Base-by-base conservation (phyloP, 53 echinoderm and acorn worm species). In the Echinarachnius parma region DNA sequence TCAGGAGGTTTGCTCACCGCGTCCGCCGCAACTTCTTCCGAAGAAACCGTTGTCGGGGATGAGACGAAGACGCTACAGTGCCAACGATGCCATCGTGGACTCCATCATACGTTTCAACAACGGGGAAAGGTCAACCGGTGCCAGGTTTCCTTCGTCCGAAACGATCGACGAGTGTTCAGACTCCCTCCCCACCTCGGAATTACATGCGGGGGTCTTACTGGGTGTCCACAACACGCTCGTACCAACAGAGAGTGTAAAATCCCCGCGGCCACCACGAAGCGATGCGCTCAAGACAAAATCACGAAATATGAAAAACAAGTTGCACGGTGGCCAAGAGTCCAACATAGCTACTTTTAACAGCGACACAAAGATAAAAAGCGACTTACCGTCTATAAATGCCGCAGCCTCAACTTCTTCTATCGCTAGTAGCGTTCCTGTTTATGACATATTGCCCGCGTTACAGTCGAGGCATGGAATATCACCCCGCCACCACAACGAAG, bases 21-120 rank as follows among this genome's bases (percentile, higher is more conserved):
- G 74, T 2, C 21, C 52, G 15, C 30, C 21, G 15, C 21, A 31
- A 20, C 30, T 21, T 34, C 19, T 21, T 19, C 55, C 44, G 39
- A 37, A 24, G 55, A 28, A 8, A 2, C 46, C 74, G 1, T 56
- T 27, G 25, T 72, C 27, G 1, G n/a, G n/a, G n/a, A 72, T 35
- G 39, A 32, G 50, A 4, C 34, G 74, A 9, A 61, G 81, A 21
- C 72, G 81, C 8, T 81, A 35, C 53, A 81, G 81, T 52, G 81
- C 71, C 21, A 81, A 81, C 49, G 81, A 81, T 55, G 81, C 81
- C 14, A 21, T 81, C 27, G 32, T 54, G 4, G 50, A 81, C 10
- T 81, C 81, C 18, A 37, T 81, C 32, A 34, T 52, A 37, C 36
- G 81, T 50, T 81, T 81, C 28, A 23, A 81, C 30, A 20, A 26